These are phyloP conservation scores for Pogonomyrmex californicus DNA, from an alignment of 1,140 invertebrate genomes.

Conservation along the genomic window DNA sequence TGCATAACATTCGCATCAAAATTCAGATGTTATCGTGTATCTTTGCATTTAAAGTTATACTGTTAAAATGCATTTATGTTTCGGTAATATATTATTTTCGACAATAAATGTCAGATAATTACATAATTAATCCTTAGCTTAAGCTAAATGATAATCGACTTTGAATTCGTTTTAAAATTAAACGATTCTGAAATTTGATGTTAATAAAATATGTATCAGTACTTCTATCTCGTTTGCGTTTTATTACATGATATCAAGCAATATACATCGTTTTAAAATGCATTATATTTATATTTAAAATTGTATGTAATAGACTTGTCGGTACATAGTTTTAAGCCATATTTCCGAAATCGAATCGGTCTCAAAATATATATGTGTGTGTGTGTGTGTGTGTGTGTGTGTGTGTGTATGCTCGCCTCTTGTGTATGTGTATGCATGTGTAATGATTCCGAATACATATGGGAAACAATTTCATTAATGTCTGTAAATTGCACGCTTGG, in stretches of 20 bases:
- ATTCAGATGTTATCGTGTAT: background rate
- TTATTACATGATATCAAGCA: constrained; percentile 10
- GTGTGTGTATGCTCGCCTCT: too few relatives aligned
- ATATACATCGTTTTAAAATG: constrained; percentile 5
- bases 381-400: background rate
- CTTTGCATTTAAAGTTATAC: background rate
- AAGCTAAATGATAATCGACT: background rate
- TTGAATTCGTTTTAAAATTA: constrained; percentile 7
- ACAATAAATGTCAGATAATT: constrained; percentile 10
- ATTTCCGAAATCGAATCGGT: constrained; percentile 26
- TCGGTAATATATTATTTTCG: constrained; percentile 5
- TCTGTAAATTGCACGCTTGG: constrained; percentile 43
- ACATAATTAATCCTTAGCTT: background rate
- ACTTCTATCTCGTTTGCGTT: constrained; percentile 31
- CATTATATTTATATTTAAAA: constrained; percentile 36
- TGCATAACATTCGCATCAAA: background rate
- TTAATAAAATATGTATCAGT: constrained; percentile 9
- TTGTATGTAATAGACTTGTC: constrained; percentile 4
- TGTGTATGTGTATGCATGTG: background rate
- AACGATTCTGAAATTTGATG: background rate
- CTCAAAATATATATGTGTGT: background rate
- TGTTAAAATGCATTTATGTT: background rate
- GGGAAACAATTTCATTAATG: constrained; percentile 48
- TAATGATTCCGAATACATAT: constrained; percentile 6
- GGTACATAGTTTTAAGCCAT: constrained; percentile 28